Base-by-base conservation (phyloP, 1,140 invertebrate species). In the Globodera rostochiensis region DNA sequence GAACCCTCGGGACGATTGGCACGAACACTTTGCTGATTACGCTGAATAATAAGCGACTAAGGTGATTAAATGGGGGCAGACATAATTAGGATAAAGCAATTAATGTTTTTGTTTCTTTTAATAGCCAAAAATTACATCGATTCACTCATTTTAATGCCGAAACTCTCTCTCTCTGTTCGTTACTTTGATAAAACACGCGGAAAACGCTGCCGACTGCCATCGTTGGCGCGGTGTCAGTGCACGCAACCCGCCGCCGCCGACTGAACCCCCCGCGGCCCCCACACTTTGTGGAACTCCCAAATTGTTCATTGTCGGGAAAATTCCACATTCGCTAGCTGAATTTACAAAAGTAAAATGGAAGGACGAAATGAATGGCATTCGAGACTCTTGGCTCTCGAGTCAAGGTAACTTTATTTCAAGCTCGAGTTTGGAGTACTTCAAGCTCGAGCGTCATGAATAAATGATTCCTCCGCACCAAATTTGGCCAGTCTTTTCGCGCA, bases 1-100 rank as follows among this genome's bases (percentile, higher is more conserved):
- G 97, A 81, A 92, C 92, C 90, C 95, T 96, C 13, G 87, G 82
- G 49, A 84, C 90, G 9, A 88, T 84, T 49, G 73, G 83, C 3
- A 84, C 84, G 25, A 45, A 84, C 11, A 86, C 82, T 74, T 36
- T 80, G 73, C 67, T 88, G 85, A 79, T 87, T 88, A 15, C 86
- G 84, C 86, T 87, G 67, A 79, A 86, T 85, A 9, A 70, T 7
- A 45, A 11, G 15, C 19, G n/a, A n/a, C n/a, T n/a, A 83, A 74
- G 75, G 19, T 76, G 19, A 13, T 6, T 19, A 64, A 70, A 66
- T 13, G 64, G 64, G 9, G n/a, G 50, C 49, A 83, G 19, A 70
- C 74, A 74, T 9, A 21, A 19, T 80, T 84, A 53, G 71, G 71
- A 70, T 36, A 1, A 36, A 36, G 36, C 36, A 36, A 36, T 36